Conservation (phyloP, 2,113 vertebrate species). For the Rhinolophus ferrumequinum region DNA sequence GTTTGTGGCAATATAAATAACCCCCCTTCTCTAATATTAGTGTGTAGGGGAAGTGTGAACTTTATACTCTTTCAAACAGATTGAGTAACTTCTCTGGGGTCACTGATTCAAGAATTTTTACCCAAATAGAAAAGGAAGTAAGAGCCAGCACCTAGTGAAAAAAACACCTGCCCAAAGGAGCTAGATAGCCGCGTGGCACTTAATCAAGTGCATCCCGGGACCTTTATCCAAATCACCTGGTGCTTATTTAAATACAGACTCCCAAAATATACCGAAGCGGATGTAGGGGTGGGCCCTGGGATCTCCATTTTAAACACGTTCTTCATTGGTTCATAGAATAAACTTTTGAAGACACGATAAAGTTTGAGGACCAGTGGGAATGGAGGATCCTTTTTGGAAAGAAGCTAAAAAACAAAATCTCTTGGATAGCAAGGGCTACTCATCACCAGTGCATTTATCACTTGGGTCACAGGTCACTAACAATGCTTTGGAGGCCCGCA, state of each 20-base stretch:
- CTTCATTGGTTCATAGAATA: neutral
- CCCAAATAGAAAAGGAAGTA: constrained; percentile 19
- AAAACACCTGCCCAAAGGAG: neutral
- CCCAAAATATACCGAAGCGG: neutral
- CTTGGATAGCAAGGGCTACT: neutral
- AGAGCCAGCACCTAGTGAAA: neutral
- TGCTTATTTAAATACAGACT: constrained; percentile 35
- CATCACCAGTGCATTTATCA: neutral
- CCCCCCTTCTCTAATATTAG: neutral
- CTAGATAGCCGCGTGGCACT: neutral
- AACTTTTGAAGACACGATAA: neutral
- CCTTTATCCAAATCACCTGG: neutral
- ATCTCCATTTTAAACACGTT: neutral
- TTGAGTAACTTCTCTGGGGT: constrained; percentile 42
- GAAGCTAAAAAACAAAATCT: neutral
- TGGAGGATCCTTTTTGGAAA: neutral
- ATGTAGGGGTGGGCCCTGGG: neutral
- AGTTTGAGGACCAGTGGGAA: neutral
- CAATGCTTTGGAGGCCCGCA: neutral
- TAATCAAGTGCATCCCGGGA: neutral
- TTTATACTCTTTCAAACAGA: constrained; percentile 50
- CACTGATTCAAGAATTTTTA: neutral
- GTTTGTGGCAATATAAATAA: constrained; percentile 49
- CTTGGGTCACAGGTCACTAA: neutral
- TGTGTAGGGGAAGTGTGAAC: constrained; percentile 21